Evolutionary conservation across 2,113 vertebrate genomes (phyloP), one percentile per base, ranked within the genome.

Genomic region (Pelobates fuscus): DNA sequence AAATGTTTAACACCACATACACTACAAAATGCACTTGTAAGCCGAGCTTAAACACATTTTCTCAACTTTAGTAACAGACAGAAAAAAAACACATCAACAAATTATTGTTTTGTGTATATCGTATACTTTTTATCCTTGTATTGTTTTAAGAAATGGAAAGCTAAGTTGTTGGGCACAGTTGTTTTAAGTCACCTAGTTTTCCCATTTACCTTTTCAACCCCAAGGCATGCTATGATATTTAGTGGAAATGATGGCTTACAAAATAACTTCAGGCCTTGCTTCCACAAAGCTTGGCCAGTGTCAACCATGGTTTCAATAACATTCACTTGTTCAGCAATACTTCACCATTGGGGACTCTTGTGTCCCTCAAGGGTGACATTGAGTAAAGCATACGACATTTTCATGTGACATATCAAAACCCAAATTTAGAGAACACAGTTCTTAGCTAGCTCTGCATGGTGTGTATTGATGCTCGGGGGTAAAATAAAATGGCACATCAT

Each of bases 201-300:
- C 26, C 59, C 49, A 70, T 75, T 67, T 70, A 81, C 75, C 20
- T 74, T 78, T 78, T 57, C 10, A 10, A 84, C 79, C 85, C 83
- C 72, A 57, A 77, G 86, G 81, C 78, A 57, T 8, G 1, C 43
- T 80, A 63, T 86, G 77, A 85, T 81, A 80, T 79, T 85, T 81
- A 85, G 82, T 78, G 70, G 79, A 83, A 62, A 72, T 81, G 80
- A 83, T 86, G 67, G 75, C 23, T 81, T 81, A 52, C 77, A 81
- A 80, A 81, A 86, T 85, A 78, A 87, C 85, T 89, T 77, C 85
- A 84, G 80, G 78, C 77, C 82, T 82, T 74, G 81, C 65, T 67
- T 43, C 30, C 65, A 76, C 63, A 73, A 78, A 84, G 71, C 78
- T 83, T 82, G 82, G 79, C 79, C 81, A 81, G 23, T 86, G 77